Percentiles rank a stretch among this genome's conserved stretches.
phyloP scores from a whole-genome alignment of 2,113 vertebrate genomes.

The human region GRCh38 chr11:133606001-133606500 shows the following conservation, averaged over 20 bases:
- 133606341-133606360: background rate
- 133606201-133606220: background rate
- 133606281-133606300: background rate
- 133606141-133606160: slow-evolving; percentile 58
- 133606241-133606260: background rate
- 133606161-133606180: slow-evolving; percentile 54
- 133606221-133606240: background rate
- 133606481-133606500: background rate
- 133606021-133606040: slow-evolving; percentile 7
- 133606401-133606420: background rate
- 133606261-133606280: no score
- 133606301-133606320: background rate
- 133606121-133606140: slow-evolving; percentile 47
- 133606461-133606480: background rate
- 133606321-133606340: background rate
- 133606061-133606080: slow-evolving; percentile 32
- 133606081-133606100: slow-evolving; percentile 32
- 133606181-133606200: background rate
- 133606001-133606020: background rate
- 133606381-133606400: background rate
- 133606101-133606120: slow-evolving; percentile 26
- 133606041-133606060: background rate
- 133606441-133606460: background rate
- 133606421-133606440: background rate
- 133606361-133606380: background rate